A percentile compares a stretch with the other conserved stretches of the same genome.
phyloP scores from a whole-genome alignment of 1,140 invertebrate genomes.

The Ips nitidus region DNA sequence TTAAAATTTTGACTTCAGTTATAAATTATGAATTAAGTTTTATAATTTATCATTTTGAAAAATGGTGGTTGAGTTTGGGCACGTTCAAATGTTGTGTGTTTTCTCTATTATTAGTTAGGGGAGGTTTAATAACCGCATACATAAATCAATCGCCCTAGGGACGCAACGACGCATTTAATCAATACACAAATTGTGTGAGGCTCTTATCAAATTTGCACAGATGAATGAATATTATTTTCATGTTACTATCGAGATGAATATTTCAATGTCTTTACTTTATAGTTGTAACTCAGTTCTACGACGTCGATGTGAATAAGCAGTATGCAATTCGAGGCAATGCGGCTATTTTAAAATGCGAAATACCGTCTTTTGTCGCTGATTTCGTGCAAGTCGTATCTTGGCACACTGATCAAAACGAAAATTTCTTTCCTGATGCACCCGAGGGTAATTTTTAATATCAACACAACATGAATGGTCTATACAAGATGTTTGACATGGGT shows the following conservation, averaged over 20 bases:
- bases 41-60: no score
- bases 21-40: no score
- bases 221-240: conserved; percentile 7
- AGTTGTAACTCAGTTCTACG: conserved; percentile 87
- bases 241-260: not conserved
- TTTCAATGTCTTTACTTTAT: conserved; percentile 18
- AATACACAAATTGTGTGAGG: not conserved
- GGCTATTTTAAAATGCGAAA: conserved; percentile 87
- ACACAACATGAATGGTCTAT: conserved; percentile 14
- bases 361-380: conserved; percentile 90
- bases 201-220: conserved; percentile 4
- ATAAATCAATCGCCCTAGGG: conserved; percentile 2
- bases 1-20: no score
- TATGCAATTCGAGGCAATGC: conserved; percentile 90
- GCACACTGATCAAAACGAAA: conserved; percentile 77
- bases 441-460: conserved; percentile 57
- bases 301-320: conserved; percentile 86
- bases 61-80: no score
- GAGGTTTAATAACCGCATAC: not conserved
- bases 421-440: conserved; percentile 64
- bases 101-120: not conserved
- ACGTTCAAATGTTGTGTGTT: no score
- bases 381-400: conserved; percentile 88
- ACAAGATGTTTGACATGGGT: conserved; percentile 28
- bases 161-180: conserved; percentile 2